These are phyloP conservation scores for Kradibia gibbosae DNA, from an alignment of 1,140 invertebrate species.

Conservation along the genomic window DNA sequence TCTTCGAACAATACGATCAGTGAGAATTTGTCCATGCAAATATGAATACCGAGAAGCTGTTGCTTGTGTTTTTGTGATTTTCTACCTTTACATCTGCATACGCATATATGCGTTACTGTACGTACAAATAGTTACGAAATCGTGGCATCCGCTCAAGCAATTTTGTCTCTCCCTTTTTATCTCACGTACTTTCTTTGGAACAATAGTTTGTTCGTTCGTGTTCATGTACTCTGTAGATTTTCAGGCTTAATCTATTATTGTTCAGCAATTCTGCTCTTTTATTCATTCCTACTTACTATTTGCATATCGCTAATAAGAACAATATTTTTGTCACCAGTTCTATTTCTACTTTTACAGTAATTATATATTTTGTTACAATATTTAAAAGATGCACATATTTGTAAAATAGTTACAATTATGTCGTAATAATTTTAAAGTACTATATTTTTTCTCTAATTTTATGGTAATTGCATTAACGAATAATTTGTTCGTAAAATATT, in stretches of 20 bases:
- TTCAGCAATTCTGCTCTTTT: background rate
- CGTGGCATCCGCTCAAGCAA: constrained; percentile 26
- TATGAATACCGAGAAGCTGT: background rate
- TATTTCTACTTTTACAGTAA: background rate
- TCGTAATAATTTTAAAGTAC: constrained; percentile 20
- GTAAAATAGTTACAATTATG: constrained; percentile 4
- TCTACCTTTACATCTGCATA: background rate
- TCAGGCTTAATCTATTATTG: constrained; percentile 26
- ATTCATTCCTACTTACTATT: background rate
- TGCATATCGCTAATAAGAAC: constrained; percentile 17
- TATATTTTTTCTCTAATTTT: constrained; percentile 24
- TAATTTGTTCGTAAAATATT: constrained; percentile 6
- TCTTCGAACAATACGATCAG: background rate
- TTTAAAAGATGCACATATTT: background rate
- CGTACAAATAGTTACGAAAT: background rate
- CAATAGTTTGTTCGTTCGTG: background rate
- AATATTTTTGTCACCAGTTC: background rate
- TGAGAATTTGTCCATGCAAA: background rate
- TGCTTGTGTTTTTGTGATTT: constrained; percentile 8
- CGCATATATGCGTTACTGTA: background rate
- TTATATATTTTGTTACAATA: background rate
- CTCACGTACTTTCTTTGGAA: background rate
- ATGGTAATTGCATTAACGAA: constrained; percentile 28
- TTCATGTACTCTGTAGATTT: background rate
- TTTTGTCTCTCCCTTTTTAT: background rate